phyloP scores from a whole-genome alignment of 2,113 vertebrate species.

The Eurystomus gularis region DNA sequence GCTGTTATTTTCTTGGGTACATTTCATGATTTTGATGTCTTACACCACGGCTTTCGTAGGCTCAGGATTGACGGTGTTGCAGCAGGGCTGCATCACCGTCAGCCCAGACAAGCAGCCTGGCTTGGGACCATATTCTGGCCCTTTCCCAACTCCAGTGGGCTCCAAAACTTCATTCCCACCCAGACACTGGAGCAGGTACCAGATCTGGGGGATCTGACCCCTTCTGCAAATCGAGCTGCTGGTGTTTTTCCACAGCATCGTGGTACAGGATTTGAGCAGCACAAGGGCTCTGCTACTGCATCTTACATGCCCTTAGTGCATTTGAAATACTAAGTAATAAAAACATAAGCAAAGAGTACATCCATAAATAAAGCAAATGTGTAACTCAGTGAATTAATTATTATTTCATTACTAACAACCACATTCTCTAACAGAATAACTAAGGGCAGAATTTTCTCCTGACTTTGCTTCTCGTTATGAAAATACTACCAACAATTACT shows the following conservation, averaged over 20 bases:
- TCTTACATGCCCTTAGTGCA: background rate
- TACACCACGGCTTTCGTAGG: accelerated
- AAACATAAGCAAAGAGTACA: slow-evolving; percentile 66
- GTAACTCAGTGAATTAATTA: slow-evolving; percentile 57
- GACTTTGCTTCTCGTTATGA: slow-evolving; percentile 32
- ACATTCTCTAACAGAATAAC: slow-evolving; percentile 32
- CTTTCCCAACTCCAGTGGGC: background rate
- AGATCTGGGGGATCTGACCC: accelerated
- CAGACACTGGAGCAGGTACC: background rate
- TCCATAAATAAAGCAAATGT: slow-evolving; percentile 61
- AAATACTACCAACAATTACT: slow-evolving; percentile 14
- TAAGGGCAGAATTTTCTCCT: slow-evolving; percentile 44
- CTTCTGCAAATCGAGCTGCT: background rate
- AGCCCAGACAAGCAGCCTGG: background rate
- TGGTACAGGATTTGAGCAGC: background rate
- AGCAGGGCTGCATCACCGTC: background rate
- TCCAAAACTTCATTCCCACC: background rate
- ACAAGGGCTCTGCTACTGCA: background rate
- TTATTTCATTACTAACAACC: slow-evolving; percentile 62
- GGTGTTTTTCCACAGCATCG: background rate
- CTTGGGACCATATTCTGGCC: accelerated
- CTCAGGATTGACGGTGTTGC: background rate
- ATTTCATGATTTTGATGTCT: background rate
- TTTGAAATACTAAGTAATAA: slow-evolving; percentile 73
- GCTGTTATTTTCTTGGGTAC: background rate